Percentiles rank a stretch among this genome's conserved stretches.
These are phyloP conservation scores for Myotis daubentonii DNA, from an alignment of 2,797 vertebrate species.

Conservation along the genomic window DNA sequence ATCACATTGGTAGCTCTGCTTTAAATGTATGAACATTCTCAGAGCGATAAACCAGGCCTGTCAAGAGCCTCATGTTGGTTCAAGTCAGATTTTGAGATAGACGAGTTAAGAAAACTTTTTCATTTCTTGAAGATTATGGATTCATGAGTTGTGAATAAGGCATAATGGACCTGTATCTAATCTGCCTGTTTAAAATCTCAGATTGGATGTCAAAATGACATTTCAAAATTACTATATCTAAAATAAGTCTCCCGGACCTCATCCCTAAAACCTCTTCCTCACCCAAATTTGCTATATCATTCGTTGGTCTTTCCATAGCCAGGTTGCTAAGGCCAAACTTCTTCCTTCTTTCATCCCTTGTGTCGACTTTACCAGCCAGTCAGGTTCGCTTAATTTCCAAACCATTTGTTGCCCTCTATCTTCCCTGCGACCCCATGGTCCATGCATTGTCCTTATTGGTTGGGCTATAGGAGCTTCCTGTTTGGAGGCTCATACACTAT, in stretches of 20 bases:
- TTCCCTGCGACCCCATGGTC: fast-evolving
- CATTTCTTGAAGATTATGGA: neutral
- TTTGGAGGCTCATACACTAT: neutral
- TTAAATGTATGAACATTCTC: neutral
- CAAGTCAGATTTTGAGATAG: neutral
- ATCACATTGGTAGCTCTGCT: neutral
- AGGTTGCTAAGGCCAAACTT: neutral
- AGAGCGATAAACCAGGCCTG: neutral
- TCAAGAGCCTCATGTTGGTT: neutral
- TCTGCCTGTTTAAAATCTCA: slow-evolving; percentile 35
- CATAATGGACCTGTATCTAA: neutral
- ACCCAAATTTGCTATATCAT: neutral
- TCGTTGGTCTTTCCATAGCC: neutral
- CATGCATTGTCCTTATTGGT: neutral
- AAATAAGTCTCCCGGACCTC: neutral
- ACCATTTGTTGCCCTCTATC: neutral
- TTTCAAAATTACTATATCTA: slow-evolving; percentile 3
- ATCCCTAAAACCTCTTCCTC: neutral
- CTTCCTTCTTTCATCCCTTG: neutral
- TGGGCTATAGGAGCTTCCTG: neutral
- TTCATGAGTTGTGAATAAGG: slow-evolving; percentile 22
- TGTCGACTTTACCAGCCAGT: neutral
- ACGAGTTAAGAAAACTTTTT: neutral
- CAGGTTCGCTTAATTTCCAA: neutral
- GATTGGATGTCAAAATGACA: neutral